phyloP scores from a whole-genome alignment of 2,113 vertebrate species.

The Procavia capensis region DNA sequence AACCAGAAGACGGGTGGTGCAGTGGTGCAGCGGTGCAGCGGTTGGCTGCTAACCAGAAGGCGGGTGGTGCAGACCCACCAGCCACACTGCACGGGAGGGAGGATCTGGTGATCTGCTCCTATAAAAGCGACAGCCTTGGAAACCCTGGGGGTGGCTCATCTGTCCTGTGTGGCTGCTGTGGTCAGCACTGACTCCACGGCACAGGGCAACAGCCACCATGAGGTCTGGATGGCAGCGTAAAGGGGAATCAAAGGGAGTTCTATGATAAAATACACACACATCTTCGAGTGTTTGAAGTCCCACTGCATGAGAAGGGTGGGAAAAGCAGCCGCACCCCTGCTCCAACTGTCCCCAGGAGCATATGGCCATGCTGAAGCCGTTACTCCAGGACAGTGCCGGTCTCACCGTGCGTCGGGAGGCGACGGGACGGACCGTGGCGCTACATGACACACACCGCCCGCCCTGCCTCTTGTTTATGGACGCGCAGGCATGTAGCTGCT shows the following conservation, averaged over 20 bases:
- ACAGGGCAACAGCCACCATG: too few species aligned
- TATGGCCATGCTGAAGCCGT: not conserved
- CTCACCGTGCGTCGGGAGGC: accelerated
- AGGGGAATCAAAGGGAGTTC: too few species aligned
- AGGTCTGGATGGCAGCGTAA: not conserved
- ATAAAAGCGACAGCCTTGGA: too few species aligned
- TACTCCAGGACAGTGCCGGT: not conserved
- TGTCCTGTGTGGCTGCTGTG: not conserved
- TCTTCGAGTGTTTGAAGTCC: not conserved
- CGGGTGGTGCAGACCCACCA: not conserved
- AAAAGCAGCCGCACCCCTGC: not conserved
- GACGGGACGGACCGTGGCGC: too few species aligned
- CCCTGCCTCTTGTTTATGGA: not conserved
- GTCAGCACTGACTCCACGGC: too few species aligned
- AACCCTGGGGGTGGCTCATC: not conserved
- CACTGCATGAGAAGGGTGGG: not conserved
- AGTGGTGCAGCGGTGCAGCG: not conserved
- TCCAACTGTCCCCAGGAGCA: not conserved
- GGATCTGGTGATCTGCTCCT: too few species aligned
- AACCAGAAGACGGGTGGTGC: too few species aligned
- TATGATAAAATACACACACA: not conserved
- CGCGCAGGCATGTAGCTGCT: not conserved
- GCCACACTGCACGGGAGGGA: not conserved
- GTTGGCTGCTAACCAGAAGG: not conserved
- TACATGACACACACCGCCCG: too few species aligned